Evolutionary conservation across 2,113 vertebrate genomes (phyloP).

Genomic region (Malurus alboscapulatus): DNA sequence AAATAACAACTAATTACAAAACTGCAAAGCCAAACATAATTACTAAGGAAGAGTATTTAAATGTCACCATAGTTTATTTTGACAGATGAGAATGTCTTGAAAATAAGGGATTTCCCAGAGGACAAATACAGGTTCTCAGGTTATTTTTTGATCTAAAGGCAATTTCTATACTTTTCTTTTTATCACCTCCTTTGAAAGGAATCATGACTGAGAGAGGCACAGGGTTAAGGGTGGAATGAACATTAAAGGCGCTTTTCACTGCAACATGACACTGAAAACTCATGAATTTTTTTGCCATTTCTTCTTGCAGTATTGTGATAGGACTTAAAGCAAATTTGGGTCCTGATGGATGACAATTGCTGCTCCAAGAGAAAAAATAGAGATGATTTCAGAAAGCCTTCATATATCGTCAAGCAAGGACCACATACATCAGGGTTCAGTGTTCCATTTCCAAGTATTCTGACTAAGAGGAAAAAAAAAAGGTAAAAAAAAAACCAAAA

Average conservation of each 20-base stretch:
- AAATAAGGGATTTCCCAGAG: constrained; percentile 1
- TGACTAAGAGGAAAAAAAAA: background rate
- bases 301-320: background rate
- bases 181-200: constrained; percentile 24
- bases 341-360: background rate
- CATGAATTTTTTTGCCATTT: background rate
- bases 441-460: background rate
- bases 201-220: background rate
- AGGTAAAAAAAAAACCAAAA: background rate
- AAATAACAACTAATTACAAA: constrained; percentile 52
- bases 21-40: constrained; percentile 26
- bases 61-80: constrained; percentile 9
- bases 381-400: background rate
- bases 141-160: constrained; percentile 27
- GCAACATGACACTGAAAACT: background rate
- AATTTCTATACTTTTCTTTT: constrained; percentile 18
- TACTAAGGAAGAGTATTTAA: constrained; percentile 37
- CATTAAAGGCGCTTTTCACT: constrained; percentile 10
- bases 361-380: background rate
- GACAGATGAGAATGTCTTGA: background rate
- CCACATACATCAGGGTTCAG: background rate
- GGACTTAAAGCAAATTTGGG: background rate
- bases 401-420: background rate
- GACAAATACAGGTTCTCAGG: constrained; percentile 1
- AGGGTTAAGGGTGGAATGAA: constrained; percentile 12